A percentile compares a stretch with the other conserved stretches of the same genome.
These are phyloP conservation scores for Kryptolebias marmoratus DNA, from an alignment of 2,113 vertebrate species.

Conservation along the genomic window DNA sequence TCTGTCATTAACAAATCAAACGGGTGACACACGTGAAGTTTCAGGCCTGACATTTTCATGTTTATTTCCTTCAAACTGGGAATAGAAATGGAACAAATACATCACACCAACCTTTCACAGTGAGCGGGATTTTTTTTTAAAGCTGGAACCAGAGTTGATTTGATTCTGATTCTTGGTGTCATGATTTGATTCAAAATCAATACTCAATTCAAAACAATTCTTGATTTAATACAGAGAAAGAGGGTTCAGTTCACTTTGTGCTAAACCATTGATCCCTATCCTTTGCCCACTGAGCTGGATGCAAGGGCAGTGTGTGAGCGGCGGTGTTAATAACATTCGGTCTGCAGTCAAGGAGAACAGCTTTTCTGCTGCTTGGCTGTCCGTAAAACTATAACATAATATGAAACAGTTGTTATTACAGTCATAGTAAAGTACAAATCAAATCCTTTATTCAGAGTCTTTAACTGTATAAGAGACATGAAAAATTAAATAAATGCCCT, in stretches of 20 bases:
- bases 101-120: background rate
- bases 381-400: background rate
- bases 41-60: background rate
- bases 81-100: background rate
- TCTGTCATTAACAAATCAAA: background rate
- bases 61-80: background rate
- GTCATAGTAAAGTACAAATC: background rate
- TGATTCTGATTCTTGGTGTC: conserved; percentile 3
- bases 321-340: conserved; percentile 13
- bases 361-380: conserved; percentile 7
- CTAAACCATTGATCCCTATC: conserved; percentile 7
- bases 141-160: background rate
- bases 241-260: conserved; percentile 2
- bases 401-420: conserved; percentile 5
- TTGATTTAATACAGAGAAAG: conserved; percentile 9
- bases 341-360: background rate
- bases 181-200: conserved; percentile 7
- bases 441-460: background rate
- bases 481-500: background rate
- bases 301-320: background rate
- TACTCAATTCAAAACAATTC: conserved; percentile 17
- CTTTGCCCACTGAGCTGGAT: conserved; percentile 15
- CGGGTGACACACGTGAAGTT: background rate
- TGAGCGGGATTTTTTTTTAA: conserved; percentile 8
- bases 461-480: background rate